A percentile compares a stretch with the other conserved stretches of the same genome.
These are phyloP conservation scores for Temnothorax nylanderi DNA, from an alignment of 1,140 invertebrate species.

Conservation along the genomic window DNA sequence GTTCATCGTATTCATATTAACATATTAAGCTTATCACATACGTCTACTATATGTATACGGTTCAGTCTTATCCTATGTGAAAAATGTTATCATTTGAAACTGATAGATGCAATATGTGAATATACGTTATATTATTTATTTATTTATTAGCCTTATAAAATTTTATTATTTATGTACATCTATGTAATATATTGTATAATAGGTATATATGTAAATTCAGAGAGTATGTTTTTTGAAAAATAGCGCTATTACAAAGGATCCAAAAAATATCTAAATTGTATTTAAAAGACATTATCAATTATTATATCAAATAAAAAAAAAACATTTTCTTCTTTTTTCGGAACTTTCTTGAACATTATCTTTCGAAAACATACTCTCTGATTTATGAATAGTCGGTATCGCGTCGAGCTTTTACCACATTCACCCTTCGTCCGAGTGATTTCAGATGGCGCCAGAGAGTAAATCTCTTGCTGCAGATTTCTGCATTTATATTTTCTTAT, in stretches of 20 bases:
- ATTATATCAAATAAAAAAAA: not conserved
- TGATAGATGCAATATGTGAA: slow-evolving; percentile 5
- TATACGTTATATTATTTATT: not conserved
- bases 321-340: not conserved
- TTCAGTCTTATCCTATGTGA: not conserved
- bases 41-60: not conserved
- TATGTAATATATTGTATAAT: not conserved
- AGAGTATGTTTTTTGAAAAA: not conserved
- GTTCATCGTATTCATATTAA: slow-evolving; percentile 30
- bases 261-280: not conserved
- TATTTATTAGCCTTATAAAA: not conserved
- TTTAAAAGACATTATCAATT: not conserved
- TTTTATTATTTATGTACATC: not conserved
- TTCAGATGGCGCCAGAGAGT: slow-evolving; percentile 59
- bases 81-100: slow-evolving; percentile 34
- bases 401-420: slow-evolving; percentile 3
- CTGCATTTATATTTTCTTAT: slow-evolving; percentile 4
- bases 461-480: slow-evolving; percentile 30
- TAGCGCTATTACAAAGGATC: not conserved
- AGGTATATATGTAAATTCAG: not conserved
- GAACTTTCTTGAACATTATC: not conserved
- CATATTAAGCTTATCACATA: slow-evolving; percentile 1
- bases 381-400: slow-evolving; percentile 52
- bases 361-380: not conserved
- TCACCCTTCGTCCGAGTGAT: slow-evolving; percentile 22